Evolutionary conservation across 2,888 invertebrate species (phyloP).

Genomic region (Campoletis raptor): DNA sequence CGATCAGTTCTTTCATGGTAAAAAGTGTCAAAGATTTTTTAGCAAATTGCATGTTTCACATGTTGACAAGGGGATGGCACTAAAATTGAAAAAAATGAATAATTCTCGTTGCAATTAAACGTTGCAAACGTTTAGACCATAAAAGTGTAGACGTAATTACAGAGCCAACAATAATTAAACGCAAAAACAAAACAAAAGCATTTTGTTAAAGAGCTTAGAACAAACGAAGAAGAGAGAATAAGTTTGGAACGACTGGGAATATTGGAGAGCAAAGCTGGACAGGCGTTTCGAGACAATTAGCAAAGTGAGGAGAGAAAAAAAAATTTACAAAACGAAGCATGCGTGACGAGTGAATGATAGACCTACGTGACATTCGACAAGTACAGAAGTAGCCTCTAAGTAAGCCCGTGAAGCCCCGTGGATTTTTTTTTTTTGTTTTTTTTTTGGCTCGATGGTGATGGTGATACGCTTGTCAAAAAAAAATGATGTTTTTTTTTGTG

Average conservation of each 20-base stretch:
- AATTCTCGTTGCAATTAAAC: background rate
- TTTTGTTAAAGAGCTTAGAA: background rate
- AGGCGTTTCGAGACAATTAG: background rate
- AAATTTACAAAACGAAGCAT: constrained; percentile 68
- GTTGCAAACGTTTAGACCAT: background rate
- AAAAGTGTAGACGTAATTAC: background rate
- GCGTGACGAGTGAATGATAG: constrained; percentile 78
- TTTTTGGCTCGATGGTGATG: constrained; percentile 74
- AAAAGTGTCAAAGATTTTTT: background rate
- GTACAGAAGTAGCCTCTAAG: constrained; percentile 81
- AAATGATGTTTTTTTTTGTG: constrained; percentile 56
- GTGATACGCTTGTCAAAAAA: constrained; percentile 70
- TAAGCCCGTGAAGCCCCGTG: constrained; percentile 80
- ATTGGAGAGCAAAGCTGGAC: constrained; percentile 10
- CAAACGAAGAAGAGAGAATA: background rate
- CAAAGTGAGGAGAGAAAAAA: background rate
- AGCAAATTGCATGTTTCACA: background rate
- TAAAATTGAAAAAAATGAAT: background rate
- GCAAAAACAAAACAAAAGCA: background rate
- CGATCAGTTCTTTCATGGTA: background rate
- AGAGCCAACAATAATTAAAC: background rate
- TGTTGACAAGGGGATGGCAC: background rate
- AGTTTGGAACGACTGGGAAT: background rate
- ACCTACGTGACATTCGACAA: constrained; percentile 83
- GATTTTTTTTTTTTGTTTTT: constrained; percentile 63